Percentiles rank a stretch among this genome's conserved stretches.
These are phyloP conservation scores for Taenioides sp. DNA, from an alignment of 2,797 vertebrate genomes.

Conservation along the genomic window DNA sequence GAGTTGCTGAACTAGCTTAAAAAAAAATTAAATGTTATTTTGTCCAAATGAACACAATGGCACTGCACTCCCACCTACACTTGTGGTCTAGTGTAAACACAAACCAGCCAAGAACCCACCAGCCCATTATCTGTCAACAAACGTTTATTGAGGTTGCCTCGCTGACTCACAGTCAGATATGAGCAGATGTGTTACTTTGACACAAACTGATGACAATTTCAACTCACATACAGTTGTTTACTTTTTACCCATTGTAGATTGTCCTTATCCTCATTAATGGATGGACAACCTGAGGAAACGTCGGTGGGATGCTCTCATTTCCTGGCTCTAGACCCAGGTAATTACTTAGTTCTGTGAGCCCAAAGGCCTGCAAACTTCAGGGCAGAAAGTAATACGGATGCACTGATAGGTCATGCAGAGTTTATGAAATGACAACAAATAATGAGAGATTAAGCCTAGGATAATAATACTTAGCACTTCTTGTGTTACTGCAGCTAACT, in stretches of 20 bases:
- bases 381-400: conserved; percentile 20
- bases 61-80: conserved; percentile 30
- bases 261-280: conserved; percentile 52
- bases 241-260: not conserved
- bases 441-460: not conserved
- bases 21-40: conserved; percentile 24
- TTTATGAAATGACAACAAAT: conserved; percentile 12
- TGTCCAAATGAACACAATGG: conserved; percentile 42
- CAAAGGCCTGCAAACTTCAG: conserved; percentile 38
- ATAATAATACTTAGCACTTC: conserved; percentile 1
- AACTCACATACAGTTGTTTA: not conserved
- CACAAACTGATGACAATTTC: not conserved
- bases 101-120: conserved; percentile 26
- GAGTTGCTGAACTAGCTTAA: conserved; percentile 20
- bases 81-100: conserved; percentile 25
- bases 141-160: conserved; percentile 4
- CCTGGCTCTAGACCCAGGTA: conserved; percentile 57
- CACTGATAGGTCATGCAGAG: not conserved
- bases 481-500: not conserved
- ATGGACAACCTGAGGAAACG: conserved; percentile 53
- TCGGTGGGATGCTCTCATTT: conserved; percentile 57
- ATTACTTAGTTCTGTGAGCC: conserved; percentile 55
- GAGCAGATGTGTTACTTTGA: not conserved
- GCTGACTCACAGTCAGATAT: conserved; percentile 1
- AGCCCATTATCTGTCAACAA: conserved; percentile 23